Evolutionary conservation across 2,113 vertebrate genomes (phyloP), one percentile per base, ranked within the genome.

Genomic region (Lynx canadensis): DNA sequence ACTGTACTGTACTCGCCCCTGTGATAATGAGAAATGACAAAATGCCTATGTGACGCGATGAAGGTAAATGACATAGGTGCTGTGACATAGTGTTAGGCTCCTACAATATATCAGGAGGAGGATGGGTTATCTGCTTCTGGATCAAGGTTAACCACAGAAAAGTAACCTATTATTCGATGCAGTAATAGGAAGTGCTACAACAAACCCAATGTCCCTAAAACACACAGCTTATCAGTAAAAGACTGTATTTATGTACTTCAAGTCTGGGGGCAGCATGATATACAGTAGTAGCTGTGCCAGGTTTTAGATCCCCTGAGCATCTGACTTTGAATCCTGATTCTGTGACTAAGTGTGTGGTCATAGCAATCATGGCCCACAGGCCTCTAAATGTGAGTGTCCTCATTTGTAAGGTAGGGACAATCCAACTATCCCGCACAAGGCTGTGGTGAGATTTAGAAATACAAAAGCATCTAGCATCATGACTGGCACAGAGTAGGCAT

Each of bases 141-240:
- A 78, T 29, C 7, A 7, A 31, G 41, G 74, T 48, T 78, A 52
- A 11, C 48, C 76, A 79, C 31, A 52, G 48, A 12, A 52, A 52
- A 52, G 76, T 29, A 18, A 33, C 45, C 8, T 45, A 45, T 45
- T 45, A 73, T 29, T 91, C 71, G 91, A 16, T 89, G 78, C 84
- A 96, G 45, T 91, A 65, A 85, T 0, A 95, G 80, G 48, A 91
- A 95, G 21, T 66, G 57, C 93, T 57, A 91, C 5, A 95, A 65
- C 15, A 80, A 83, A 74, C 38, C 78, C 31, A 83, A 18, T 25
- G 66, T 91, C 16, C 79, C 85, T 89, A 93, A 86, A 87, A 38
- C 68, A 87, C 78, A 89, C 52, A 66, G 91, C 41, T 52, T 48
- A 29, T 13, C 78, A 92, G 31, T 48, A 63, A 66, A 94, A 91